Evolutionary conservation across 2,888 invertebrate genomes (phyloP), one percentile per base, ranked within the genome.

Genomic region (Hyppa rectilinea): DNA sequence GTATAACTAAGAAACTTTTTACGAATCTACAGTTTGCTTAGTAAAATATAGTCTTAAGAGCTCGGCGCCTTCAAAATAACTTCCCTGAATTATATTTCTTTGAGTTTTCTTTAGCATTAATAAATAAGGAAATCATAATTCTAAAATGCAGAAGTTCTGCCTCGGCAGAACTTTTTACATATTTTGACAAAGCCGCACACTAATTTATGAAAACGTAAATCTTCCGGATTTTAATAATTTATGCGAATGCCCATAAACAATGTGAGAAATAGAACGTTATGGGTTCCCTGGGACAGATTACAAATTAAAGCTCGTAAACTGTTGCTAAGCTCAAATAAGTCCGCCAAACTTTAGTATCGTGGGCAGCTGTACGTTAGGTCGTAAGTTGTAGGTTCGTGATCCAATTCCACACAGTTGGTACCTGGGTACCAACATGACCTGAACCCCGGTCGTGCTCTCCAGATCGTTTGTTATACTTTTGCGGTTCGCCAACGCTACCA

Each of bases 401-500:
- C 82, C 68, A 80, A 77, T 83, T 83, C 73, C 61, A 66, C 59
- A 80, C 55, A 80, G 81, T 79, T 75, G 80, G 77, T 75, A 75
- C 80, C 69, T 65, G 52, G 60, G 78, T 78, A 84, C 77, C 75
- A 82, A 70, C 80, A 78, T 83, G 85, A 81, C 85, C 81, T 63
- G 75, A 68, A 73, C 72, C 72, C 69, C 75, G 81, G 79, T 83
- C 85, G 85, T 85, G 85, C 75, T 75, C 82, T 79, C 56, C 60
- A 56, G 78, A 72, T 81, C 79, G 84, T 87, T 93, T 90, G 91
- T 92, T 90, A 88, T 88, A 92, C 92, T 92, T 93, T 90, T 90
- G 89, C 89, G 87, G 89, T 88, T 89, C 87, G 87, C 91, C 88
- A 92, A 91, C 90, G 91, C 92, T 92, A 92, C 93, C 88, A 91